Base-by-base conservation (phyloP, 2,113 vertebrate genomes). In the Phrynocephalus versicolor region DNA sequence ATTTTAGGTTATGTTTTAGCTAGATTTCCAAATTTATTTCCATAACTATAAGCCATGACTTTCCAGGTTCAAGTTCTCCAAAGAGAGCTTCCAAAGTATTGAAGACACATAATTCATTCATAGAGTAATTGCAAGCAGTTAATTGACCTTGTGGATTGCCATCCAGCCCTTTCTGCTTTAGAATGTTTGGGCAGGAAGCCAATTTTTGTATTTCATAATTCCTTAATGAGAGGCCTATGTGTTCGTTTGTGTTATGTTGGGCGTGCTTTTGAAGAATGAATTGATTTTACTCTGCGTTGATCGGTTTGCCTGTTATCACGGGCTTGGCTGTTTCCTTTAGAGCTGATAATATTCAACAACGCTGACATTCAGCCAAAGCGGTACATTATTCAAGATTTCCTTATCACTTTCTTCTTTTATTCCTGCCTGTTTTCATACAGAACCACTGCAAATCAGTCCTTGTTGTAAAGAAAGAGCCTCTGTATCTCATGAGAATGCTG, bases 271-370 rank as follows among this genome's bases (percentile, higher is more conserved):
- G 57, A n/a, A 76, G 72, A 35, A 30, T 37, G 83, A 76, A 84
- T 37, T 9, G 21, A 21, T 41, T 67, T 62, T 84, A 2, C 45
- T 51, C 25, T n/a, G 4, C 45, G 39, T 70, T 39, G 60, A 64
- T 55, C 78, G 70, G 35, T 64, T 71, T 69, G 55, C 71, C 9
- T 0, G 0, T 85, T 82, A 55, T 23, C 5, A 1, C 41, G 65
- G 10, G 41, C 18, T 37, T 84, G 35, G 71, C 74, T 74, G 51
- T 77, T 84, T 79, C 83, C 55, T 7, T 8, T 78, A 33, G 60
- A 62, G 39, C 70, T 84, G 83, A 72, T 87, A 62, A 78, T 83
- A 41, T 79, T 85, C 67, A 58, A 80, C 89, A 82, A 71, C 13
- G 67, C 70, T 91, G 84, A 41, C 82, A n/a, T 62, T 23, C 70